phyloP scores from a whole-genome alignment of 1,140 invertebrate genomes.

The Drosophila sucinea region DNA sequence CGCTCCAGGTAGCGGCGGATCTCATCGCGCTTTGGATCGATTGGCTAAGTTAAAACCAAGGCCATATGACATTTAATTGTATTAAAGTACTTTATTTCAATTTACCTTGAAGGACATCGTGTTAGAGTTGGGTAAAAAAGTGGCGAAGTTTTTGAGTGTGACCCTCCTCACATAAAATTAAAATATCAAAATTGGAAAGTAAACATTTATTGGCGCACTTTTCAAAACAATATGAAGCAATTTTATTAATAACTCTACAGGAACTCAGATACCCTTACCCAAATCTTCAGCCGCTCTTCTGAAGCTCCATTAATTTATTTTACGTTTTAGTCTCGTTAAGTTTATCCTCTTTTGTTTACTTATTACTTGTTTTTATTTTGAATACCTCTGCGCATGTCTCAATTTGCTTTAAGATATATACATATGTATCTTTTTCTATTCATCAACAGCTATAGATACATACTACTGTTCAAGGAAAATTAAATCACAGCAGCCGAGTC shows the following conservation, averaged over 20 bases:
- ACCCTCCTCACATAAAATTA: not conserved
- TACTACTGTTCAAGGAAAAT: constrained; percentile 26
- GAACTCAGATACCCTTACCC: no score
- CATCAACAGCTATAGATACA: constrained; percentile 25
- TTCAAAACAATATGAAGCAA: no score
- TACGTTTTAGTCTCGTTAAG: constrained; percentile 19
- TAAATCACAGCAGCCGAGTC: not conserved
- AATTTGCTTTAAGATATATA: not conserved
- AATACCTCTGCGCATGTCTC: not conserved
- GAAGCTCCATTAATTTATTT: no score
- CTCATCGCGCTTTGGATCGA: constrained; percentile 95
- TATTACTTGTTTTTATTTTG: not conserved
- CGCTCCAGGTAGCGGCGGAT: constrained; percentile 96
- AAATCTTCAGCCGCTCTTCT: no score
- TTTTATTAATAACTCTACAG: no score
- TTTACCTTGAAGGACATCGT: constrained; percentile 77
- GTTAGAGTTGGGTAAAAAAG: constrained; percentile 15
- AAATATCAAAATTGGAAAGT: no score
- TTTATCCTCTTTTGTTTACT: not conserved
- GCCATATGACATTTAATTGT: not conserved
- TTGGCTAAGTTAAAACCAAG: constrained; percentile 83
- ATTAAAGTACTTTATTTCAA: constrained; percentile 7
- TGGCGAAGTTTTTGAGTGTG: not conserved
- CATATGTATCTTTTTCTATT: not conserved
- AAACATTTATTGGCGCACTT: no score